Conservation (phyloP, 2,113 vertebrate species). For the Cichladusa arquata region DNA sequence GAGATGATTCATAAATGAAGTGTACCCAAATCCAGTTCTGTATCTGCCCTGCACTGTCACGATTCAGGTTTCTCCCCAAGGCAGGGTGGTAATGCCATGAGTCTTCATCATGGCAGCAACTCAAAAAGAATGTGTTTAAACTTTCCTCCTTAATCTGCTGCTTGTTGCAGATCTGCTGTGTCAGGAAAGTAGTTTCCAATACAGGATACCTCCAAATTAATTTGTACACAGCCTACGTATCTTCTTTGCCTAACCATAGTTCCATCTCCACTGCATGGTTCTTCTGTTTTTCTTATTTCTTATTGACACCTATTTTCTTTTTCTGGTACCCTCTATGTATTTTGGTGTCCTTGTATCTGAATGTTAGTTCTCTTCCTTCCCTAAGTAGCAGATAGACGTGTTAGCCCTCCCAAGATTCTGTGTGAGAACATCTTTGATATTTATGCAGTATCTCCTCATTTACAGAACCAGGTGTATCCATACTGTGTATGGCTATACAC, state of each 20-base stretch:
- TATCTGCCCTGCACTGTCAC: neutral
- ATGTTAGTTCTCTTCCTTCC: neutral
- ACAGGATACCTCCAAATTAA: neutral
- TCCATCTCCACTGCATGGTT: neutral
- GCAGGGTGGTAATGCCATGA: neutral
- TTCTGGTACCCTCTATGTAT: neutral
- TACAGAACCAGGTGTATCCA: neutral
- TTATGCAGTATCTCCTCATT: neutral
- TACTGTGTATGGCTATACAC: neutral
- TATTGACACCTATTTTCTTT: neutral
- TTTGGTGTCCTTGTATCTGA: neutral
- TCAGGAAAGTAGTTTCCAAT: neutral
- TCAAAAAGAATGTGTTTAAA: neutral
- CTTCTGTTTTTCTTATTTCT: neutral
- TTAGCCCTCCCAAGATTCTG: neutral
- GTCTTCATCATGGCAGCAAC: neutral
- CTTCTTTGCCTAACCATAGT: neutral
- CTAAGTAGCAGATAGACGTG: accelerated
- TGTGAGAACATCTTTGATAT: neutral
- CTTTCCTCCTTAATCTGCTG: neutral
- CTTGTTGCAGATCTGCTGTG: neutral
- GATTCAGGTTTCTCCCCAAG: neutral
- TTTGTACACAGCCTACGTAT: neutral
- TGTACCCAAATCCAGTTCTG: neutral
- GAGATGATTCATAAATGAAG: neutral